A percentile compares a stretch with the other conserved stretches of the same genome.
Evolutionary conservation across 2,888 invertebrate genomes (phyloP).

Genomic region (Callyntrura sp.): DNA sequence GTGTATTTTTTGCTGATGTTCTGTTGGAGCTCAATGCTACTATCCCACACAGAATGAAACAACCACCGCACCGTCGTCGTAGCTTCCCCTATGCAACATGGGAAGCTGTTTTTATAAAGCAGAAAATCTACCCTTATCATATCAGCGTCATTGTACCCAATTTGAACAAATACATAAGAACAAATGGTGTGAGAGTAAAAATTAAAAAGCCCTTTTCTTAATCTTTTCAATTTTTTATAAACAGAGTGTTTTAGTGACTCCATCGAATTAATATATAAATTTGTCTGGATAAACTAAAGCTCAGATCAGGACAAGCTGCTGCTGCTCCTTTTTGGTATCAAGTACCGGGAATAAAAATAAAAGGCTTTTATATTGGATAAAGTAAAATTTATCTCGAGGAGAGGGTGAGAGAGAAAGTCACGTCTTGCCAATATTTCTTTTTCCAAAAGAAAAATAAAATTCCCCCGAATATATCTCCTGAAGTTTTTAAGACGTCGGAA

Average conservation of each 20-base stretch:
- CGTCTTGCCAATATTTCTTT: slow-evolving; percentile 71
- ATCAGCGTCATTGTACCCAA: not conserved
- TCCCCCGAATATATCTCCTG: not conserved
- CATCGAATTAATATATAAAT: not conserved
- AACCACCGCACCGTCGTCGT: slow-evolving; percentile 5
- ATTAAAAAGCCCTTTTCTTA: not conserved
- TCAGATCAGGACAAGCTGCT: slow-evolving; percentile 25
- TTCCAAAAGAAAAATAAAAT: slow-evolving; percentile 49
- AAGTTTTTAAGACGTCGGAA: not conserved
- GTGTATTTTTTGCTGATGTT: slow-evolving; percentile 47
- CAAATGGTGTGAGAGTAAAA: slow-evolving; percentile 47
- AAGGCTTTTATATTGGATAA: slow-evolving; percentile 55
- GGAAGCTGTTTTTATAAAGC: not conserved
- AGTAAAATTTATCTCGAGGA: slow-evolving; percentile 60
- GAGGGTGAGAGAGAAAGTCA: slow-evolving; percentile 35
- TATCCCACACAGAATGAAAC: not conserved
- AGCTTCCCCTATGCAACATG: not conserved
- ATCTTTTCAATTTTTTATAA: slow-evolving; percentile 15
- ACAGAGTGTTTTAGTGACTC: not conserved
- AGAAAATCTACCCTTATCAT: slow-evolving; percentile 24
- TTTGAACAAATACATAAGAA: not conserved
- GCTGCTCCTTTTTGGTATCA: slow-evolving; percentile 3
- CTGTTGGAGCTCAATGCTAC: slow-evolving; percentile 31
- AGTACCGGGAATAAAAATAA: slow-evolving; percentile 48
- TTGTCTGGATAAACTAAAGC: not conserved